Evolutionary conservation across 2,797 vertebrate species (phyloP).

Genomic region (Pangasius djambal): DNA sequence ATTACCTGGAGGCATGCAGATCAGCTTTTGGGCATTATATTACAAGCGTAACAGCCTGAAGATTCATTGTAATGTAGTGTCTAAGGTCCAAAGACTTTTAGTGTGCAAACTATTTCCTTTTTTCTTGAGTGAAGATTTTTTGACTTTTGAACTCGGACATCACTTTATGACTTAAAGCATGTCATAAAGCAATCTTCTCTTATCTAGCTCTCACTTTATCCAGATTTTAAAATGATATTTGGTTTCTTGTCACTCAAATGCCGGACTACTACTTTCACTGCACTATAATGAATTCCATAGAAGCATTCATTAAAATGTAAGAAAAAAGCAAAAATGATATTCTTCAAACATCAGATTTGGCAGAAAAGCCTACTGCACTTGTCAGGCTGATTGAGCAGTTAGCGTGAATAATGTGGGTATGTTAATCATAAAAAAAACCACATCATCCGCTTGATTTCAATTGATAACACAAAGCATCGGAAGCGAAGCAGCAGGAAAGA

Average conservation of each 20-base stretch:
- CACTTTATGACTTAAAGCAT: too few species aligned
- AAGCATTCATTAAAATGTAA: background rate
- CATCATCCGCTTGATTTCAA: conserved; percentile 37
- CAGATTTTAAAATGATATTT: background rate
- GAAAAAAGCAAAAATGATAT: background rate
- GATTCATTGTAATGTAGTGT: background rate
- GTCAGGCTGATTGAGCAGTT: conserved; percentile 25
- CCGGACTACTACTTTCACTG: background rate
- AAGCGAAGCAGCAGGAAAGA: conserved; percentile 43
- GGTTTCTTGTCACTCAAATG: too few species aligned
- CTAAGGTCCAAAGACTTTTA: background rate
- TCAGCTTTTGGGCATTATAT: background rate
- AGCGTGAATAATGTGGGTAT: conserved; percentile 32
- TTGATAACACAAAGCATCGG: conserved; percentile 42
- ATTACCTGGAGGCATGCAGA: background rate
- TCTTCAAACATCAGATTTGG: background rate
- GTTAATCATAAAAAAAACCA: conserved; percentile 10
- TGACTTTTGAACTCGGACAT: background rate
- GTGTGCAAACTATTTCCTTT: background rate
- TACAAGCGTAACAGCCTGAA: background rate
- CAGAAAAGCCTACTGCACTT: background rate
- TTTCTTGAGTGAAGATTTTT: background rate
- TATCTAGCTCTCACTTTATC: background rate
- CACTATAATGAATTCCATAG: background rate
- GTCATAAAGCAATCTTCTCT: background rate